A percentile compares a stretch with the other conserved stretches of the same genome.
These are phyloP conservation scores for Araneus ventricosus DNA, from an alignment of 1,140 invertebrate genomes.

Conservation along the genomic window DNA sequence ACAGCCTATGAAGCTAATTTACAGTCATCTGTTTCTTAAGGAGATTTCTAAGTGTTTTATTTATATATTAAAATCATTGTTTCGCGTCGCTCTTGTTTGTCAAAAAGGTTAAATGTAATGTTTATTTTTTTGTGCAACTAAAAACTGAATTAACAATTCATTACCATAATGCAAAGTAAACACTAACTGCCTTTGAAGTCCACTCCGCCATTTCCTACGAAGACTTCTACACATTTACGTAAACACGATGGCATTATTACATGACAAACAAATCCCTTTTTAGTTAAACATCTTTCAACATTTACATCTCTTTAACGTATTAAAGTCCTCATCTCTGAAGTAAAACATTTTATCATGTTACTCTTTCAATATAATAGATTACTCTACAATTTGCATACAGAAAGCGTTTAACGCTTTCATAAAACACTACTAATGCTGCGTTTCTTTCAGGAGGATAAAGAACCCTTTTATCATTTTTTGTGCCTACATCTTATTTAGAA, in stretches of 20 bases:
- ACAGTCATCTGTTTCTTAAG: no score
- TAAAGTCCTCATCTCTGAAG: neutral
- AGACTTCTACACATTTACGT: neutral
- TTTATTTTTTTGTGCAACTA: no score
- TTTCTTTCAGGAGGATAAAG: conserved; percentile 35
- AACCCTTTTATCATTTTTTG: conserved; percentile 44
- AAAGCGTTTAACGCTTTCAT: neutral
- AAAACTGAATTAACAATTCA: no score
- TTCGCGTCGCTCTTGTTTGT: no score
- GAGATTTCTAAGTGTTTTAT: no score
- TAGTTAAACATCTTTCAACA: neutral
- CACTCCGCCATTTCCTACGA: neutral
- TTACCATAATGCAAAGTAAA: no score
- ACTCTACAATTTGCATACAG: neutral
- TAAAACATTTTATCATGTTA: neutral
- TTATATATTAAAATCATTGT: no score
- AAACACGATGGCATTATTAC: neutral
- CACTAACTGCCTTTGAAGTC: no score
- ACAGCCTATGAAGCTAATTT: no score
- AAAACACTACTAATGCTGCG: neutral
- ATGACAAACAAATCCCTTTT: neutral
- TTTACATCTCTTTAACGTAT: neutral
- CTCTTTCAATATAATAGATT: conserved; percentile 2
- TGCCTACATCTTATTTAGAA: conserved; percentile 37
- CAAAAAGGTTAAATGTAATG: no score